Percentiles rank a stretch among this genome's conserved stretches.
Evolutionary conservation across 2,113 vertebrate species (phyloP).

Genomic region (Neotragus moschatus): DNA sequence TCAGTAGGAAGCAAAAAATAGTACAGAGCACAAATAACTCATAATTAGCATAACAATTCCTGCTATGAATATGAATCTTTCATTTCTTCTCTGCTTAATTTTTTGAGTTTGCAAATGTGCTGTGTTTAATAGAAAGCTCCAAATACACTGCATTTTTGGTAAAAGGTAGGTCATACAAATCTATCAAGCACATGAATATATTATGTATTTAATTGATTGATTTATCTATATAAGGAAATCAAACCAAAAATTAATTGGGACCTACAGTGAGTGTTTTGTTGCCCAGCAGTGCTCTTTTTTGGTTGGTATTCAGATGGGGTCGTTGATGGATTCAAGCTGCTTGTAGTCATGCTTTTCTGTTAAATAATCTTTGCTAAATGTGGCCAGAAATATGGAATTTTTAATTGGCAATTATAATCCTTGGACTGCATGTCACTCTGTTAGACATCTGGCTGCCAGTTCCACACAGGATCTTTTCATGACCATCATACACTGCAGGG

Average conservation of each 20-base stretch:
- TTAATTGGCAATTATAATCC: conserved; percentile 52
- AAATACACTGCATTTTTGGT: conserved; percentile 38
- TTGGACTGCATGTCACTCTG: conserved; percentile 35
- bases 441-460: conserved; percentile 56
- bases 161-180: conserved; percentile 22
- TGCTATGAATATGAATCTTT: conserved; percentile 69
- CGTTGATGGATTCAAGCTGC: neutral
- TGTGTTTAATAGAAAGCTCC: conserved; percentile 52
- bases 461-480: conserved; percentile 31
- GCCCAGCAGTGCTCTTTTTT: neutral
- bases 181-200: conserved; percentile 12
- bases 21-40: conserved; percentile 69
- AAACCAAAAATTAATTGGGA: conserved; percentile 14
- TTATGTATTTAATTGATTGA: conserved; percentile 47
- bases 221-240: conserved; percentile 36
- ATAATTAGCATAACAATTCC: conserved; percentile 71
- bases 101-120: conserved; percentile 56
- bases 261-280: conserved; percentile 20
- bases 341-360: conserved; percentile 33
- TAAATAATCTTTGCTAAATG: conserved; percentile 57
- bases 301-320: conserved; percentile 31
- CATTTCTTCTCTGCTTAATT: conserved; percentile 50
- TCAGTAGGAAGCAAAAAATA: conserved; percentile 72
- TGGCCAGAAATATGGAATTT: conserved; percentile 47
- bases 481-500: conserved; percentile 16